Evolutionary conservation across 2,113 vertebrate species (phyloP), one percentile per base, ranked within the genome.

Genomic region (Tachysurus vachellii): DNA sequence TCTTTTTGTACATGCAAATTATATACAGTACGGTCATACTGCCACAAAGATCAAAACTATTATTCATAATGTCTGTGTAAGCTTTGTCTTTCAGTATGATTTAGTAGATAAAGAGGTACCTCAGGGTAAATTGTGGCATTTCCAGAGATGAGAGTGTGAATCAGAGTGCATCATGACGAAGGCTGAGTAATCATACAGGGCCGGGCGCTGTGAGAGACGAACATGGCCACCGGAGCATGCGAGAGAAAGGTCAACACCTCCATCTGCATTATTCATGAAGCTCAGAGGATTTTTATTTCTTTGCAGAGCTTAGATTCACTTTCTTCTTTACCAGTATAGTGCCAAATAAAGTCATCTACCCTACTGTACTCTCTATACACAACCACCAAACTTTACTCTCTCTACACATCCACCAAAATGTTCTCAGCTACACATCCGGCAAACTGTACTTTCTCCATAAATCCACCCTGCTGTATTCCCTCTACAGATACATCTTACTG

Each of bases 241-340:
- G 66, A 85, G 44, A 88, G n/a, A 90, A 86, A 91, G 90, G 88
- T 91, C 90, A 86, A 31, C 56, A 82, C 75, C 47, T 47, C 26
- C 21, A 61, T 88, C 73, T 91, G 36, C 88, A 91, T 91, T 89
- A 91, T 91, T 89, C 90, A 91, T 86, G 64, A 85, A 50, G 64
- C 2, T 8, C 68, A 71, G 31, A 83, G 61, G 53, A 68, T 12
- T 88, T 80, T 87, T 10, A 28, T 68, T 62, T 88, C 62, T 84
- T 64, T 0, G 80, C 16, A 44, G 61, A 54, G 21, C 42, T 62
- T 80, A 88, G 71, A 73, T 62, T 77, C 54, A 66, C 16, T 77
- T 19, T 13, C 23, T 53, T 62, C 19, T 36, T 80, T 31, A 59
- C 42, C 28, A 31, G 36, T 17, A 50, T 26, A 28, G n/a, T 28